Base-by-base conservation (phyloP, 2,888 invertebrate genomes). In the Leucophora obtusa region DNA sequence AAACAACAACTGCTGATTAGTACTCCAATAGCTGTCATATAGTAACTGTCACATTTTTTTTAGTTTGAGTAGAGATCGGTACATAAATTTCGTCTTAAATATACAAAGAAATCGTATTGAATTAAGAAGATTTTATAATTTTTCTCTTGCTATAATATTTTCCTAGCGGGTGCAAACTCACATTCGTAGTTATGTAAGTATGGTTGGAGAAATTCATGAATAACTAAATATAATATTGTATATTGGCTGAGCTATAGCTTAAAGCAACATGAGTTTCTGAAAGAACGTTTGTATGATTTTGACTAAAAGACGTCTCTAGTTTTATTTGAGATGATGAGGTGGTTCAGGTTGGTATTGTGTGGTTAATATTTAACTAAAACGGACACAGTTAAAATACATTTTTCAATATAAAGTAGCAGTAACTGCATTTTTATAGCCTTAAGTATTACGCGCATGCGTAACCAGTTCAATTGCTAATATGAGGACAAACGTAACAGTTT, bases 401-500 rank as follows among this genome's bases (percentile, higher is more conserved):
- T 79, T 74, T 79, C 74, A 79, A 74, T 74, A 79, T 79, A 74
- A 79, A 74, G 79, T 79, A 79, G 74, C 70, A 79, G 74, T 79
- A 79, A 79, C 79, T 79, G 79, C 79, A 74, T 79, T 79, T 79
- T 79, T 79, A 74, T 79, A 70, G 79, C 79, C 79, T 79, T 60
- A 74, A 74, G 79, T 60, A 74, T 70, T 79, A 82, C 83, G 83
- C 84, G 84, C 80, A 82, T 84, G 84, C 83, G 83, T 84, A 84
- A 83, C 84, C 83, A 83, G 84, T 84, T 82, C 83, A 79, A 82
- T 82, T 76, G 77, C 66, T 75, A 78, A 69, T 72, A 66, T 69
- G 79, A 70, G 70, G 74, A 79, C 79, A 70, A 79, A 66, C 71
- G 65, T 66, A 66, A 72, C 59, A 66, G 66, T 72, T 72, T 77